A percentile compares a stretch with the other conserved stretches of the same genome.
Evolutionary conservation across 2,797 vertebrate genomes (phyloP).

Genomic region (Ibycter americanus): DNA sequence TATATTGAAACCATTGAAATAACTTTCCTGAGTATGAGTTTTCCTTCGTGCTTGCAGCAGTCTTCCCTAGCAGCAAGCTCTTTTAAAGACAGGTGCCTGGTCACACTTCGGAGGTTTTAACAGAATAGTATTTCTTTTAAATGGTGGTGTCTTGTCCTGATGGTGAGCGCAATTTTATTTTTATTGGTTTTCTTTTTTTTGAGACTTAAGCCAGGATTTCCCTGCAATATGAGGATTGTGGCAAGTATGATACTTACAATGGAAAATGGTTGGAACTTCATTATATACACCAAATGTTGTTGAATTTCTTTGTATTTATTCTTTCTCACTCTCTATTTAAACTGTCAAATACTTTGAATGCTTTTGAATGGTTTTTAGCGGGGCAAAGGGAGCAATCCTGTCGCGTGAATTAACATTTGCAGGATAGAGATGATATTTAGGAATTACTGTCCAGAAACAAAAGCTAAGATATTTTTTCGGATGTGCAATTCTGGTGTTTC

Average conservation of each 20-base stretch:
- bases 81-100: background rate
- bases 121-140: background rate
- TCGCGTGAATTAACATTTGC: fast-evolving
- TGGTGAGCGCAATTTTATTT: background rate
- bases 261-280: background rate
- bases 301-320: background rate
- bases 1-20: background rate
- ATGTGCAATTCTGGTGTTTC: fast-evolving
- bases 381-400: too few relatives aligned
- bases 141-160: background rate
- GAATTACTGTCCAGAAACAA: background rate
- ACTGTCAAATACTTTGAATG: background rate
- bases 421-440: background rate
- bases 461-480: background rate
- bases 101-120: fast-evolving
- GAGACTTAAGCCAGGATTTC: background rate
- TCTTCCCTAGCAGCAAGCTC: background rate
- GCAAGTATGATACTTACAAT: too few relatives aligned
- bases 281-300: background rate
- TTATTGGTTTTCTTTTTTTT: background rate
- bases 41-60: background rate
- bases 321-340: background rate
- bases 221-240: background rate
- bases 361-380: background rate
- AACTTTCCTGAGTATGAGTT: background rate